Conservation (phyloP, 2,888 invertebrate species). For the Rhingia rostrata region DNA sequence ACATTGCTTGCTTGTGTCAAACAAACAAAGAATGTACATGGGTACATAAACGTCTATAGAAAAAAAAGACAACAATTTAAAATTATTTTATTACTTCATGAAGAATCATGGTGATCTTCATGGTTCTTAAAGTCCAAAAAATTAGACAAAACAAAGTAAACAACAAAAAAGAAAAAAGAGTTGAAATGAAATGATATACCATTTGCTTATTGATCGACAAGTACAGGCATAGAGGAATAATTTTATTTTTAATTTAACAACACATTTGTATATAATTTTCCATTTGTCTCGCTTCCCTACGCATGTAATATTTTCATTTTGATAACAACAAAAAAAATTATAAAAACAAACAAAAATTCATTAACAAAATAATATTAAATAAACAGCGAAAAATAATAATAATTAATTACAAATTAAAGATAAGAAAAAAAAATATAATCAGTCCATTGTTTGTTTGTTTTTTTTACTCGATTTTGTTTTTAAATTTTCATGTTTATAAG, state of each 20-base stretch:
- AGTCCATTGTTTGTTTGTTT: conserved; percentile 70
- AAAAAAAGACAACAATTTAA: conserved; percentile 15
- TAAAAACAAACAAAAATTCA: conserved; percentile 43
- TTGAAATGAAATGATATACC: neutral
- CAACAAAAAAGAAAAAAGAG: conserved; percentile 19
- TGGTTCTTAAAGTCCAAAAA: conserved; percentile 50
- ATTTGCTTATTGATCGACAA: neutral
- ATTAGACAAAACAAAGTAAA: conserved; percentile 45
- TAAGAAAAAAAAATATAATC: conserved; percentile 67
- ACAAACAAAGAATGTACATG: conserved; percentile 23
- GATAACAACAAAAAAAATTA: conserved; percentile 55
- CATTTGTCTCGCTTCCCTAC: conserved; percentile 14
- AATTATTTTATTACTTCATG: conserved; percentile 21
- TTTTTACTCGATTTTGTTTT: conserved; percentile 39
- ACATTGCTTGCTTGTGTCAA: neutral
- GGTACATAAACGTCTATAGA: conserved; percentile 1
- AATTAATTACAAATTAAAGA: conserved; percentile 61
- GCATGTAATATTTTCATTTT: conserved; percentile 30
- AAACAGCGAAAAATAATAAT: conserved; percentile 65
- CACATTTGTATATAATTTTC: conserved; percentile 40
- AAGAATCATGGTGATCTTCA: conserved; percentile 27
- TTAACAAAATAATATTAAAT: conserved; percentile 66
- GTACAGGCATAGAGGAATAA: conserved; percentile 23
- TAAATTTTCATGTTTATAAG: conserved; percentile 23
- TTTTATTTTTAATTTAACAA: conserved; percentile 55